A percentile compares a stretch with the other conserved stretches of the same genome.
Conservation (phyloP, 2,888 invertebrate species). For the Lampropteryx suffumata region DNA sequence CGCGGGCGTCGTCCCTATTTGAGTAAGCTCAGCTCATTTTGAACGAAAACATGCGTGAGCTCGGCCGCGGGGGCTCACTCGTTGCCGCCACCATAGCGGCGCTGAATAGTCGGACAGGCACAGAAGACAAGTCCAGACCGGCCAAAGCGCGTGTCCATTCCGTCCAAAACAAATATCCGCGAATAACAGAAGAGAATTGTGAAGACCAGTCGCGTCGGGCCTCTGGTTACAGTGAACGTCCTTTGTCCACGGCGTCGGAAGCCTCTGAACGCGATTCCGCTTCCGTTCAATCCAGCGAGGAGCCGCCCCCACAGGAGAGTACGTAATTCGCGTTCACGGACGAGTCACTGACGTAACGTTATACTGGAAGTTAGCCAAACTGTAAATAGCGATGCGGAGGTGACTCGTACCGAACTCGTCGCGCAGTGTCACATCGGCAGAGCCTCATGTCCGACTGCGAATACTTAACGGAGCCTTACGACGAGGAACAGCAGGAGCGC, state of each 20-base stretch:
- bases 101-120: slow-evolving; percentile 69
- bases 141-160: slow-evolving; percentile 58
- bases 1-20: slow-evolving; percentile 74
- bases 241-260: slow-evolving; percentile 75
- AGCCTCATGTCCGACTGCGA: slow-evolving; percentile 81
- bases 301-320: slow-evolving; percentile 76
- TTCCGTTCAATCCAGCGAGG: slow-evolving; percentile 79
- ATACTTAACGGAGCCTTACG: slow-evolving; percentile 75
- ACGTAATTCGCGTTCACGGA: slow-evolving; percentile 71
- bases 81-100: slow-evolving; percentile 83
- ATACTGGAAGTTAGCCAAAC: slow-evolving; percentile 78
- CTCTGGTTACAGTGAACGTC: slow-evolving; percentile 72
- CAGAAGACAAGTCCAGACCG: slow-evolving; percentile 60
- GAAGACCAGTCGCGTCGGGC: slow-evolving; percentile 59
- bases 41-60: slow-evolving; percentile 80
- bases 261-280: slow-evolving; percentile 76
- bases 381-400: slow-evolving; percentile 77
- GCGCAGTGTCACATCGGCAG: slow-evolving; percentile 75
- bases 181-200: slow-evolving; percentile 50
- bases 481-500: slow-evolving; percentile 73
- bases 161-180: slow-evolving; percentile 47
- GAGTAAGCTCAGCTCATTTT: slow-evolving; percentile 74
- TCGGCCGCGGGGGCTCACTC: slow-evolving; percentile 82
- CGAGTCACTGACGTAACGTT: slow-evolving; percentile 75
- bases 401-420: slow-evolving; percentile 77